A percentile compares a stretch with the other conserved stretches of the same genome.
phyloP scores from a whole-genome alignment of 1,140 invertebrate genomes.

The Ostrea edulis region DNA sequence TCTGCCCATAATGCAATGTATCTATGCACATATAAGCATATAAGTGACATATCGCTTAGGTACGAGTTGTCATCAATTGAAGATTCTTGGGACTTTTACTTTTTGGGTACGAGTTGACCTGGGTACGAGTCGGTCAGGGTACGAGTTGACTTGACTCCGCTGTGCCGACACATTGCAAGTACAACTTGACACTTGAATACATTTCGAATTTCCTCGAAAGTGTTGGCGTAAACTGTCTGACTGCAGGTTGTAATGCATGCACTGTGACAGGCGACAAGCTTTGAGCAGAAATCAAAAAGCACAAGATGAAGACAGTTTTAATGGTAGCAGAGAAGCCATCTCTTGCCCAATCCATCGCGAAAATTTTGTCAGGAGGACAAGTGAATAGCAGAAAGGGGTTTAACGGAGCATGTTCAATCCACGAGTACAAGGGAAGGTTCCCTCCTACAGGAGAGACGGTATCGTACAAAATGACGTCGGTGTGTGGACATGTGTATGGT shows the following conservation, averaged over 20 bases:
- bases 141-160: no score
- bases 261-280: background rate
- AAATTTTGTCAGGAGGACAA: conserved; percentile 94
- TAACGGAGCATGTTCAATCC: conserved; percentile 94
- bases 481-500: conserved; percentile 98
- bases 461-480: conserved; percentile 97
- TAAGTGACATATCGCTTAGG: no score
- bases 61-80: no score
- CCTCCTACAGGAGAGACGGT: conserved; percentile 79
- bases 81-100: no score
- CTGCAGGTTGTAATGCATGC: background rate
- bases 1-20: no score
- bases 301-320: conserved; percentile 89
- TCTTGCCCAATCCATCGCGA: conserved; percentile 95
- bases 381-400: conserved; percentile 91
- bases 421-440: conserved; percentile 93
- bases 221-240: no score
- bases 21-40: no score
- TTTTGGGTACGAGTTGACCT: no score
- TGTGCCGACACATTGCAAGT: background rate
- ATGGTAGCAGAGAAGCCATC: conserved; percentile 99
- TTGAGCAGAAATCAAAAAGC: background rate
- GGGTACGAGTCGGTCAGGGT: no score
- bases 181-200: background rate
- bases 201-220: background rate